Evolutionary conservation across 2,113 vertebrate species (phyloP), one percentile per base, ranked within the genome.

Genomic region (Hoplias malabaricus): DNA sequence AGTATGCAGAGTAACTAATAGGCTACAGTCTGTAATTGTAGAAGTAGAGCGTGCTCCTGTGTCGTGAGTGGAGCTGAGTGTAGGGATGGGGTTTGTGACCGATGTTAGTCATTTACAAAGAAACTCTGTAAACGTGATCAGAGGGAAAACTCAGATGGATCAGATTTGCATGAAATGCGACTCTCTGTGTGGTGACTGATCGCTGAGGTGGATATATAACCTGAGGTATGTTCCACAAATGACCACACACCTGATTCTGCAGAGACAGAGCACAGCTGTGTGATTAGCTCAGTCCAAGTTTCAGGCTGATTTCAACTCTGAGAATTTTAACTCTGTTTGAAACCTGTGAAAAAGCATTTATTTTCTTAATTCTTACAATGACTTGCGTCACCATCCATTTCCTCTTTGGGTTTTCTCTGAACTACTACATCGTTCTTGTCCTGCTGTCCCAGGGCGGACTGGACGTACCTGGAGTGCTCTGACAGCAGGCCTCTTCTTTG

Each of bases 361-460:
- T 42, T 4, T 16, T 1, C 1, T 1, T 12, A 21, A 0, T 19
- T 16, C 19, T 40, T 3, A 1, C 34, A 5, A 21, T 67, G 4
- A n/a, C 13, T 33, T 9, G 19, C 10, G 13, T 38, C 0, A 2
- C 42, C 42, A 46, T 46, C 9, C 42, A 16, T 33, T 23, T 76
- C 9, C 56, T 77, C 21, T 27, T 81, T 4, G 80, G 69, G 14
- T 11, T 75, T 40, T 73, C 73, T 46, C 38, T 42, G 12, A 75
- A 75, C 34, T 23, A 13, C 12, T 72, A 31, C 27, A 43, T 77
- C 48, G 53, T 81, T 0, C 25, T 54, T 16, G 21, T 72, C 14
- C 33, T 71, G n/a, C 23, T 42, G 43, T 25, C 9, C 21, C 3
- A 61, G 23, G 50, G 21, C 3, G 40, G 36, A 10, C 31, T 62